Evolutionary conservation across 2,797 vertebrate species (phyloP), one percentile per base, ranked within the genome.

Genomic region (Catostomus latipinnis): DNA sequence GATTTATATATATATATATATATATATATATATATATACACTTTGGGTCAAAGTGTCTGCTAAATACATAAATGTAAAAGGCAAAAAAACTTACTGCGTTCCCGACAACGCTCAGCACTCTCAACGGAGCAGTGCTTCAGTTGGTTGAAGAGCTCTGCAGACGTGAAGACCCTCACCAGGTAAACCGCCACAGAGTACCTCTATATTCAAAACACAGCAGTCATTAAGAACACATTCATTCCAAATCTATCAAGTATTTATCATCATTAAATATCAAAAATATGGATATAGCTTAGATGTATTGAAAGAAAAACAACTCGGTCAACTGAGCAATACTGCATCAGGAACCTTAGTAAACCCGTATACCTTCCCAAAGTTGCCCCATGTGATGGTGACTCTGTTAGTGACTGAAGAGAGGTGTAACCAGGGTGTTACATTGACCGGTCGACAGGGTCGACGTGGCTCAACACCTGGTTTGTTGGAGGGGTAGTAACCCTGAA

Each of bases 401-500:
- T 99, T 99, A 87, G 95, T 96, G 63, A 95, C 95, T 6, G 92
- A 96, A 16, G 97, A 98, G 87, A 98, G 92, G 90, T 99, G 98
- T 93, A 99, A 95, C 94, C 97, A 98, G 62, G 98, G 96, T n/a
- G 97, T 99, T 89, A 99, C 96, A 92, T 99, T 98, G 86, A 99
- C 95, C 78, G 98, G 98, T 54, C 98, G 95, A 91, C 98, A 99
- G 12, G 98, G 98, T 75, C 97, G 93, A 82, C 98, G 98, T 1
- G 97, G 98, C 85, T 99, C 98, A 86, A 99, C 97, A 0, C 98
- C 97, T 0, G 98, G 97, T 88, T 99, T 99, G 86, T 99, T 99
- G 0, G 98, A 99, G 1, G 98, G 97, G 80, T 99, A 99, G 89
- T 98, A 99, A 74, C 98, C 97, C 98, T 99, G 87, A 4, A 68